Conservation (phyloP, 2,888 invertebrate genomes). For the Meteorus colon region DNA sequence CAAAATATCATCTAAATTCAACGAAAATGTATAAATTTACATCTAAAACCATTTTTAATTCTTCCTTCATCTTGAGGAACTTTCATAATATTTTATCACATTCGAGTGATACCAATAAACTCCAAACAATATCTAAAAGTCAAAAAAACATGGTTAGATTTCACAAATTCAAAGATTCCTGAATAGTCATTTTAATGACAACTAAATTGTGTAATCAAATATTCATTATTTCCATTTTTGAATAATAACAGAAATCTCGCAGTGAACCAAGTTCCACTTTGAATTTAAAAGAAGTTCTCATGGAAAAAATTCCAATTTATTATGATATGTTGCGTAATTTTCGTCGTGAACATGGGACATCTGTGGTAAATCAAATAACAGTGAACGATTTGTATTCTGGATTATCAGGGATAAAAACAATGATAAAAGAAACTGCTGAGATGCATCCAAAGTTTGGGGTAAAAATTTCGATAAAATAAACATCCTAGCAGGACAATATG, state of each 20-base stretch:
- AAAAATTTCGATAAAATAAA: slow-evolving; percentile 22
- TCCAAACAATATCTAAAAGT: slow-evolving; percentile 5
- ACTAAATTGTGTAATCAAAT: slow-evolving; percentile 19
- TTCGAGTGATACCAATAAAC: not conserved
- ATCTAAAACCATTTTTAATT: not conserved
- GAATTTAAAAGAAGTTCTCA: slow-evolving; percentile 64
- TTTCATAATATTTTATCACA: not conserved
- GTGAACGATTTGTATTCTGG: slow-evolving; percentile 64
- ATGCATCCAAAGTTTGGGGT: slow-evolving; percentile 60
- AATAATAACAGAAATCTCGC: slow-evolving; percentile 56
- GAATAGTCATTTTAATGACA: not conserved
- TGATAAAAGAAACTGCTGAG: slow-evolving; percentile 64
- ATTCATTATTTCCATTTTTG: slow-evolving; percentile 10
- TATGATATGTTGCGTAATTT: slow-evolving; percentile 64
- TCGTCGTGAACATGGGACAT: slow-evolving; percentile 58
- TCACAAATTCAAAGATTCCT: not conserved
- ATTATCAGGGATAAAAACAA: slow-evolving; percentile 58
- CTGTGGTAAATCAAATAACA: slow-evolving; percentile 61
- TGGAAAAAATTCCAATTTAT: slow-evolving; percentile 66
- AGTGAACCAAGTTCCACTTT: slow-evolving; percentile 62
- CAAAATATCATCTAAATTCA: not conserved
- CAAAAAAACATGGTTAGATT: slow-evolving; percentile 38
- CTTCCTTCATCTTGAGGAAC: slow-evolving; percentile 1
- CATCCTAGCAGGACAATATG: not conserved
- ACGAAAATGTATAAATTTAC: not conserved